Percentiles rank a stretch among this genome's conserved stretches.
Conservation (phyloP, 2,797 vertebrate genomes). For the Rhabdomys pumilio region DNA sequence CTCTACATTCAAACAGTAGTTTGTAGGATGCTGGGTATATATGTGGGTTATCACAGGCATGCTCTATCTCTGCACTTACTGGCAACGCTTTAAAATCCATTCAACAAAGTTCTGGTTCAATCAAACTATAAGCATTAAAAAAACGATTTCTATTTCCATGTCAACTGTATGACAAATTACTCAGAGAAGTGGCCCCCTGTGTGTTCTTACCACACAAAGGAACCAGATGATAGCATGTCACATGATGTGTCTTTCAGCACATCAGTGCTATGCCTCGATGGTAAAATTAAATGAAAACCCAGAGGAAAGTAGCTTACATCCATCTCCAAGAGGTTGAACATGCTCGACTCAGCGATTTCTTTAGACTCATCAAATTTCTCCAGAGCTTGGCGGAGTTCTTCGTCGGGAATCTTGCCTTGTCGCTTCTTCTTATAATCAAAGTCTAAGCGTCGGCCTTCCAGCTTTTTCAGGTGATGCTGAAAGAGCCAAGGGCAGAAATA, state of each 20-base stretch:
- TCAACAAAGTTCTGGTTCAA: constrained; percentile 46
- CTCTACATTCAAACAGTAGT: background rate
- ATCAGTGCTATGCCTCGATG: background rate
- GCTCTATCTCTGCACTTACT: background rate
- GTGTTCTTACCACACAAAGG: background rate
- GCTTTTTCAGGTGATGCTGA: constrained; percentile 98
- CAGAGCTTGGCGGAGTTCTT: constrained; percentile 97
- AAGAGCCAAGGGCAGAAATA: constrained; percentile 40
- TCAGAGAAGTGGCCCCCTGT: constrained; percentile 16
- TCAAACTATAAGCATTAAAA: background rate
- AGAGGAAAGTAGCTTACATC: constrained; percentile 92
- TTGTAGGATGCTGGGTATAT: background rate
- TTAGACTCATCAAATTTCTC: constrained; percentile 99
- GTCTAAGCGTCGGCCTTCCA: constrained; percentile 97
- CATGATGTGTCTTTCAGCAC: background rate
- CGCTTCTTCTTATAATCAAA: constrained; percentile 99
- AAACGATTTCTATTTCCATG: background rate
- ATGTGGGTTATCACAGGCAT: background rate
- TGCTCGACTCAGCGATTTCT: constrained; percentile 98
- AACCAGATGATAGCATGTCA: background rate
- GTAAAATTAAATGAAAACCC: background rate
- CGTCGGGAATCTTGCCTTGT: constrained; percentile 97
- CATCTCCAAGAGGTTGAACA: constrained; percentile 99
- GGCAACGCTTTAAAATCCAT: constrained; percentile 21
- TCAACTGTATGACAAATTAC: constrained; percentile 30